These are phyloP conservation scores for Drosophila lutescens DNA, from an alignment of 2,888 invertebrate genomes.

Conservation along the genomic window DNA sequence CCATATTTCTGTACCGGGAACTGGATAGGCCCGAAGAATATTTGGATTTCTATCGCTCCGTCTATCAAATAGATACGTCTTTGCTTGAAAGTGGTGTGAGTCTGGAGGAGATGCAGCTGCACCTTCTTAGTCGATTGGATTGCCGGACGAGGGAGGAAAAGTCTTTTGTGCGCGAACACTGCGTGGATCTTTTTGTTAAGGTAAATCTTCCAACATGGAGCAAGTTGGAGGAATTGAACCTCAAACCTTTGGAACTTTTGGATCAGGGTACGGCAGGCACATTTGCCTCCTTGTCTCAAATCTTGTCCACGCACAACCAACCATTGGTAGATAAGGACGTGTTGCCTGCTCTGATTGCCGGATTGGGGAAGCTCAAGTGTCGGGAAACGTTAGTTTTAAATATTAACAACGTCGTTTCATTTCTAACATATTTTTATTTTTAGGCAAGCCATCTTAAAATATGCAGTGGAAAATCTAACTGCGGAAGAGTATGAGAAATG, in stretches of 20 bases:
- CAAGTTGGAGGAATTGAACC: slow-evolving; percentile 33
- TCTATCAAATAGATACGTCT: slow-evolving; percentile 49
- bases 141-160: slow-evolving; percentile 53
- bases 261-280: slow-evolving; percentile 60
- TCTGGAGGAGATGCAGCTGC: slow-evolving; percentile 19
- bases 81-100: slow-evolving; percentile 2
- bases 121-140: slow-evolving; percentile 47
- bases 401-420: background rate
- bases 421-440: background rate
- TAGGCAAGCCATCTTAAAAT: slow-evolving; percentile 32
- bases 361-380: slow-evolving; percentile 13
- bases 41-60: slow-evolving; percentile 41
- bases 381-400: slow-evolving; percentile 39
- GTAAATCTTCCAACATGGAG: slow-evolving; percentile 42
- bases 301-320: slow-evolving; percentile 3
- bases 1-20: slow-evolving; percentile 37
- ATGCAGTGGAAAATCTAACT: slow-evolving; percentile 37
- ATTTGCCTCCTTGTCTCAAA: slow-evolving; percentile 21
- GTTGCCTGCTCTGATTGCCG: slow-evolving; percentile 32
- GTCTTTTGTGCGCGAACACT: slow-evolving; percentile 51
- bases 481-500: slow-evolving; percentile 35
- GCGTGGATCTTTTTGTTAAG: slow-evolving; percentile 59
- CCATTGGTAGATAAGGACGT: slow-evolving; percentile 47
- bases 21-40: slow-evolving; percentile 4
- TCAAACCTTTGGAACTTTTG: slow-evolving; percentile 56